These are phyloP conservation scores for Thermophis baileyi DNA, from an alignment of 2,113 vertebrate species.

Conservation along the genomic window DNA sequence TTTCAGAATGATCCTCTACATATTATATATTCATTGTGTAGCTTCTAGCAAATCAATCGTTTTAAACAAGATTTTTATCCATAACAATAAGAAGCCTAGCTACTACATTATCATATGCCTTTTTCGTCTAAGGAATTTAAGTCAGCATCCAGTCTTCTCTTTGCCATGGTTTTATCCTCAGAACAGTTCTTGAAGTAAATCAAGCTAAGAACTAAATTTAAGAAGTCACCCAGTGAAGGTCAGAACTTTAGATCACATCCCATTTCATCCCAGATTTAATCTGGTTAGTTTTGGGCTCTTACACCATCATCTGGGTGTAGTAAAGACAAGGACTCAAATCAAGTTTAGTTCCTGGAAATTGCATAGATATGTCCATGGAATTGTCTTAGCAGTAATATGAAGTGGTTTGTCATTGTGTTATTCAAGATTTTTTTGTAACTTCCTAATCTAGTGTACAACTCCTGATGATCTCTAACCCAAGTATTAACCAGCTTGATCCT, in stretches of 20 bases:
- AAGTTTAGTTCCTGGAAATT: not conserved
- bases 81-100: not conserved
- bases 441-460: not conserved
- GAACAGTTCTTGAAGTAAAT: not conserved
- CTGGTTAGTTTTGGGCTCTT: not conserved
- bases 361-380: not conserved
- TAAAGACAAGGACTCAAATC: not conserved
- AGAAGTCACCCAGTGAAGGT: not conserved
- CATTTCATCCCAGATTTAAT: not conserved
- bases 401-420: not conserved
- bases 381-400: not conserved
- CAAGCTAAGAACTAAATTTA: not conserved
- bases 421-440: not conserved
- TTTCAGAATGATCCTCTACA: not conserved
- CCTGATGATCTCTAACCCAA: not conserved
- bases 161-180: not conserved
- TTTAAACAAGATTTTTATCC: not conserved
- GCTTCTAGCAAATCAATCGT: not conserved
- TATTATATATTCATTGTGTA: not conserved
- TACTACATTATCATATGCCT: not conserved
- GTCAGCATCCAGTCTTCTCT: not conserved
- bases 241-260: not conserved
- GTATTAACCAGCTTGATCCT: not conserved
- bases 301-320: not conserved
- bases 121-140: not conserved